Percentiles rank a stretch among this genome's conserved stretches.
Evolutionary conservation across 2,113 vertebrate genomes (phyloP).

Genomic region (Protobothrops mucrosquamatus): DNA sequence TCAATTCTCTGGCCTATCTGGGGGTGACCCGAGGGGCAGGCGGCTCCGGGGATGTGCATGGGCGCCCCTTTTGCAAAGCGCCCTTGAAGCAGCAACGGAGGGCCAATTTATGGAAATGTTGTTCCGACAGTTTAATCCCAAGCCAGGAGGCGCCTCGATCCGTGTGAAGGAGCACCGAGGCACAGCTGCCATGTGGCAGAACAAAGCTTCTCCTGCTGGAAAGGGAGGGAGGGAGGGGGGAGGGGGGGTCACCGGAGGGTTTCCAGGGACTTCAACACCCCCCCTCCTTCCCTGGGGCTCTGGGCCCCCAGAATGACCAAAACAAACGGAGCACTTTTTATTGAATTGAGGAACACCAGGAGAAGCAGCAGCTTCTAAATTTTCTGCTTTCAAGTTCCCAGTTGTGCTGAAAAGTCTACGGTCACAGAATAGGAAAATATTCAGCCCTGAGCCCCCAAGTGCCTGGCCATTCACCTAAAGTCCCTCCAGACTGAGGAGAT

Average conservation of each 20-base stretch:
- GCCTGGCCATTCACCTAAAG: background rate
- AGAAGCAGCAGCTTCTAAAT: background rate
- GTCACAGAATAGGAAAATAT: background rate
- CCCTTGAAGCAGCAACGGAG: background rate
- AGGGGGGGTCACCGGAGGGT: background rate
- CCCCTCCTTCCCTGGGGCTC: background rate
- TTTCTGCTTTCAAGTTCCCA: background rate
- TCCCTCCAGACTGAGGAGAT: background rate
- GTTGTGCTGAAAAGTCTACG: background rate
- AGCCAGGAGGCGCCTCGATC: background rate
- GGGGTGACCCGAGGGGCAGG: slow-evolving; percentile 60
- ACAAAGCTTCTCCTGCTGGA: background rate
- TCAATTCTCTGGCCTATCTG: slow-evolving; percentile 42
- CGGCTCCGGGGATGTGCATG: slow-evolving; percentile 30
- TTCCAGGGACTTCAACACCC: slow-evolving; percentile 14
- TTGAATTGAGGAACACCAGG: background rate
- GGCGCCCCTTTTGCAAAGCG: background rate
- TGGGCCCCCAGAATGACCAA: slow-evolving; percentile 17
- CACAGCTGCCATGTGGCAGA: background rate
- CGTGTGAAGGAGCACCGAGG: background rate
- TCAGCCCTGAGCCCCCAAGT: background rate
- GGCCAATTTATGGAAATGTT: background rate
- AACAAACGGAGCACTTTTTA: background rate
- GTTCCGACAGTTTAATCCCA: background rate
- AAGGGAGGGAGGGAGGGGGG: background rate